Conservation (phyloP, 2,113 vertebrate species). For the Corapipo altera region DNA sequence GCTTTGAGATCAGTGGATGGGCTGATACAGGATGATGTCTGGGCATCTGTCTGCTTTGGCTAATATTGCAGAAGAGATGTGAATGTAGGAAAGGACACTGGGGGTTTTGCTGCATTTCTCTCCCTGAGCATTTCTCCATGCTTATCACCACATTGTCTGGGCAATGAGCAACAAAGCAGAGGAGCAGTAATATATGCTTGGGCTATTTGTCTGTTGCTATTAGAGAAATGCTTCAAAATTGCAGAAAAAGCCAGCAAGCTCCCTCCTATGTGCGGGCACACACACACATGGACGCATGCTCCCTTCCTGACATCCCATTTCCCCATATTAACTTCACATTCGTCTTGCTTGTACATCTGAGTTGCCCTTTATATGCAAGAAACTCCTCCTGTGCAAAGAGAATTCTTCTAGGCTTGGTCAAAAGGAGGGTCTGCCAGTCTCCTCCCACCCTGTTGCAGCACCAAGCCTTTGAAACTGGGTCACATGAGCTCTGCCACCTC, state of each 20-base stretch:
- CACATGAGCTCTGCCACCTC: not conserved
- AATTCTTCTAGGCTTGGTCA: not conserved
- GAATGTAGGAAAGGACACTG: not conserved
- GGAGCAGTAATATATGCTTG: constrained; percentile 36
- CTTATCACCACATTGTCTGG: not conserved
- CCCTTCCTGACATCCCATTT: not conserved
- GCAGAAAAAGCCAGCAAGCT: not conserved
- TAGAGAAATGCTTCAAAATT: not conserved
- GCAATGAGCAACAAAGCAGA: constrained; percentile 16
- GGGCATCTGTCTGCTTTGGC: constrained; percentile 34
- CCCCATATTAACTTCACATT: not conserved
- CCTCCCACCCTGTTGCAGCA: not conserved
- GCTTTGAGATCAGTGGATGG: not conserved
- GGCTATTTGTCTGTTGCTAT: constrained; percentile 41
- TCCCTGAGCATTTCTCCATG: not conserved
- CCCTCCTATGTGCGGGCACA: rapidly evolving
- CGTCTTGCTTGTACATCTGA: not conserved
- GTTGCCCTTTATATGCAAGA: rapidly evolving
- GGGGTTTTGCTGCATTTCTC: not conserved
- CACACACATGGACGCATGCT: not conserved
- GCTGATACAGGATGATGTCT: not conserved
- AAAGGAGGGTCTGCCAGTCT: not conserved
- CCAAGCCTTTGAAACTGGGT: constrained; percentile 13
- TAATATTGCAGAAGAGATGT: not conserved
- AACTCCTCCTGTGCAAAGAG: not conserved